Evolutionary conservation across 2,797 vertebrate genomes (phyloP), one percentile per base, ranked within the genome.

Genomic region (Megalops cyprinoides): DNA sequence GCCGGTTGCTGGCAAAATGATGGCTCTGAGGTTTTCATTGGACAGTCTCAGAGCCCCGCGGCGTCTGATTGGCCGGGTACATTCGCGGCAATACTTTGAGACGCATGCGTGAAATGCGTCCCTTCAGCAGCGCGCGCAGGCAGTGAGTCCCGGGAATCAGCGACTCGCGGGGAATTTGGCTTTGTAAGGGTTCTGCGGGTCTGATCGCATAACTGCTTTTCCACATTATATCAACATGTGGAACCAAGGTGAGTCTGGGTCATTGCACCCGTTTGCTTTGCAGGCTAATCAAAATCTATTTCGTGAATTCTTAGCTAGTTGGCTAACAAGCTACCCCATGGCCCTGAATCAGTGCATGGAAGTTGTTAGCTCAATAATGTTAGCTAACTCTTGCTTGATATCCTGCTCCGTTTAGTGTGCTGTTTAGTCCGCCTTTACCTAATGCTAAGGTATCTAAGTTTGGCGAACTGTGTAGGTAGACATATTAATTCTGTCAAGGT

Each of bases 241-340:
- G 92, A 95, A 95, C 44, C 94, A 94, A 89, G 94, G 94, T 95
- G 83, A 90, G 92, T 87, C 42, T 34, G 34, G 12, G 0, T 15
- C 4, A 15, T 9, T 56, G 3, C 74, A 1, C 34, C 60, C 14
- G 15, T 34, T 23, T 20, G 3, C 34, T 53, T 77, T 49, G 42
- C n/a, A 58, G 55, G 4, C 4, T 25, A 60, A 20, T 51, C 1
- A 46, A 25, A 75, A 49, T 48, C 46, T 75, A n/a, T n/a, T 25
- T 12, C 48, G 53, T 18, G 75, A 34, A 56, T 5, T 15, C 6
- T 10, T 5, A 51, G 28, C 28, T 42, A 42, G 31, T 25, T 42
- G 53, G 46, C 9, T 53, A 34, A n/a, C n/a, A 9, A 49, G 18
- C 60, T 77, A n/a, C n/a, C n/a, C n/a, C n/a, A n/a, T n/a, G n/a